Conservation (phyloP, 2,113 vertebrate genomes). For the Centrocercus urophasianus region DNA sequence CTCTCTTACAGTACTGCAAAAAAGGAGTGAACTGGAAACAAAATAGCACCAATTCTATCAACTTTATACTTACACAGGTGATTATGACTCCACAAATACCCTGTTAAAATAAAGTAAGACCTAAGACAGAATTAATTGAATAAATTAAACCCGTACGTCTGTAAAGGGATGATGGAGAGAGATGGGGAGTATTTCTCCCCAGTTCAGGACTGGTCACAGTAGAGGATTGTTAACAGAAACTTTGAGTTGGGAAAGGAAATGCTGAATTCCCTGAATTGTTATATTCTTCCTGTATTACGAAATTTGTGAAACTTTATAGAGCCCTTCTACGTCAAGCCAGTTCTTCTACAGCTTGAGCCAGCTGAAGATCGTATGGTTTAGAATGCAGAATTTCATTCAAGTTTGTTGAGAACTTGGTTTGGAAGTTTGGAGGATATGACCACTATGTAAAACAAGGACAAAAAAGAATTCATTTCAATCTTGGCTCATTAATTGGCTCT, state of each 20-base stretch:
- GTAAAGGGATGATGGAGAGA: background rate
- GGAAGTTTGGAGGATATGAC: background rate
- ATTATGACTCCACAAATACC: background rate
- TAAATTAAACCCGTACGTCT: background rate
- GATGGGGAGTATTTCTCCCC: background rate
- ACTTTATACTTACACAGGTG: background rate
- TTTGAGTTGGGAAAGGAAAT: background rate
- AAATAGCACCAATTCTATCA: background rate
- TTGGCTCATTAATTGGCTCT: background rate
- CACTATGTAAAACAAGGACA: background rate
- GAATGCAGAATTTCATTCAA: background rate
- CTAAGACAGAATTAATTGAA: background rate
- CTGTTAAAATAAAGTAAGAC: background rate
- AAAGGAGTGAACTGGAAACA: background rate
- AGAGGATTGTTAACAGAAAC: background rate
- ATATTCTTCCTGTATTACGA: background rate
- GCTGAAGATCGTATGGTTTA: background rate
- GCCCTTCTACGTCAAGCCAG: background rate
- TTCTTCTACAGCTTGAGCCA: background rate
- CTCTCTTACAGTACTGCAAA: background rate
- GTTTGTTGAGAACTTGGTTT: background rate
- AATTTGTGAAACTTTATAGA: background rate
- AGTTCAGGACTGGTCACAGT: background rate
- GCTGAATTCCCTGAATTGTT: background rate
- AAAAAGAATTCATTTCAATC: background rate